Base-by-base conservation (phyloP, 2,113 vertebrate species). In the Otus sunia region DNA sequence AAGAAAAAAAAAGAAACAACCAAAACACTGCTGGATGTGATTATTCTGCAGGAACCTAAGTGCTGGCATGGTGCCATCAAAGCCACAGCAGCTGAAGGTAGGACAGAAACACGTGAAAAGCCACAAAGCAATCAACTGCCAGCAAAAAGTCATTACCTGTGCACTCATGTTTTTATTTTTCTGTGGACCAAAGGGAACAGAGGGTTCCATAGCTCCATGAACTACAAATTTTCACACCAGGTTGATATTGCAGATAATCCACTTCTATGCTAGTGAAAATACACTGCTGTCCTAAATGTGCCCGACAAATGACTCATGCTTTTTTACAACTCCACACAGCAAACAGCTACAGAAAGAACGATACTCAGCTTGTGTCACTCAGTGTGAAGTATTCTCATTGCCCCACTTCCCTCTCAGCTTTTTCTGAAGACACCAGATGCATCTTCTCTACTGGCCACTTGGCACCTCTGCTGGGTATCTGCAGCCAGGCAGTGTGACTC, bases 141-240 rank as follows among this genome's bases (percentile, higher is more conserved):
- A 79, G 36, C 58, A 41, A 88, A 58, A 59, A 49, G 45, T 21
- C 67, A 32, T 53, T 72, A 32, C 8, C 58, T 49, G 9, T 17
- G 14, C 0, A 0, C 20, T 55, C 0, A 0, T 39, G 19, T 3
- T 15, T 69, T 88, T 66, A 17, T 68, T 75, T 94, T 92, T 56
- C 49, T 37, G 25, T 13, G 3, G 3, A 56, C 27, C 30, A 36
- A 25, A 58, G 45, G 13, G 19, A 6, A 72, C 6, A 11, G 3
- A 10, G 10, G 7, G 7, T 27, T 83, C 53, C 45, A 12, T 2
- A 82, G 49, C 77, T 90, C 39, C 29, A 6, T 9, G 9, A 67
- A 49, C 13, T 39, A 53, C 27, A 78, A 5, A 41, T 55, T 73
- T 80, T 83, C 86, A 80, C 39, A 49, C 8, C 45, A 11, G 23